Base-by-base conservation (phyloP, 2,797 vertebrate genomes). In the Lutjanus campechanus region DNA sequence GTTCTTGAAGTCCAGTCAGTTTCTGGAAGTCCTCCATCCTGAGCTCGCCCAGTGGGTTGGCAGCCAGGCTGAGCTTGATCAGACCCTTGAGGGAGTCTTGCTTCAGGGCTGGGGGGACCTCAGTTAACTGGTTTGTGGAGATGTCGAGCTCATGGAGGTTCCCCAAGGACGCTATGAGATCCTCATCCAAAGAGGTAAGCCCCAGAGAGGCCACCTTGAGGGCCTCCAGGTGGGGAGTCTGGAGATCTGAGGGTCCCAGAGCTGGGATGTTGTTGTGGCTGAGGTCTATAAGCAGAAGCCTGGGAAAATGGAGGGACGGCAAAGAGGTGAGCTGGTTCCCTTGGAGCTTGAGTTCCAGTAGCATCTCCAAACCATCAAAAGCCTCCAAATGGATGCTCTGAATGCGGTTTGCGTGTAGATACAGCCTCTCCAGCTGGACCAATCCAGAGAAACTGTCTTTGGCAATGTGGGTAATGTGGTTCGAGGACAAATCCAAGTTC, bases 291-390 rank as follows among this genome's bases (percentile, higher is more conserved):
- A 99, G 96, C 54, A 99, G 94, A 76, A 99, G 96, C 40, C 84
- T 94, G 2, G 97, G 96, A 40, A 99, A 94, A 62, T 67, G 88
- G 0, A 99, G 90, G 0, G 94, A 83, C 0, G 98, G 97, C 77
- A 99, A 89, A 0, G 77, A 87, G 62, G 84, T 94, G 69, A 99
- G 95, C 79, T 95, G 94, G 63, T 99, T 99, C 64, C 93, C 94
- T 81, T 97, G 97, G 47, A 99, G 95, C 89, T 99, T 99, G 43
- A 99, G 95, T 88, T 99, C 98, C 85, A 99, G 93, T 22, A 99
- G 93, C 87, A 91, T 95, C 62, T 95, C 94, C 49, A 99, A 93
- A 0, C 95, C 93, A 7, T 96, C 92, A 0, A 99, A 99, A 69
- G 98, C 97, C 0, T 96, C 96, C 0, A 91, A 67, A 0, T 99